Percentiles rank a stretch among this genome's conserved stretches.
Conservation (phyloP, 2,888 invertebrate species). For the Drosophila atripex region DNA sequence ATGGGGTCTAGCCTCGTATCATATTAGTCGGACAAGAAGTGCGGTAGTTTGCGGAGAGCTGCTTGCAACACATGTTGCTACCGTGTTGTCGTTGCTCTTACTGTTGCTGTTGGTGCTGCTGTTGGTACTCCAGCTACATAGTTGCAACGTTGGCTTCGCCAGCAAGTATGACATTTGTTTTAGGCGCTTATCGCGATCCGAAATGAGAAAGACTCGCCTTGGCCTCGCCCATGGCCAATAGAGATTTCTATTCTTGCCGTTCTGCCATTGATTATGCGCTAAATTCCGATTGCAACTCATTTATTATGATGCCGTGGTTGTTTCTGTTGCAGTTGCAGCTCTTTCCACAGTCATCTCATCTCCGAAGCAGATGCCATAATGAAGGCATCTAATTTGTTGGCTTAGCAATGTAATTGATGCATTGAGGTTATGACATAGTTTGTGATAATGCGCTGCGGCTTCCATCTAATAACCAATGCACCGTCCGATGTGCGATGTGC, state of each 20-base stretch:
- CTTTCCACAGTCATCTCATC: slow-evolving; percentile 2
- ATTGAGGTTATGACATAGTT: slow-evolving; percentile 73
- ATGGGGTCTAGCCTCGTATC: slow-evolving; percentile 60
- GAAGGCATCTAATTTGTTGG: slow-evolving; percentile 68
- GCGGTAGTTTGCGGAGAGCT: slow-evolving; percentile 60
- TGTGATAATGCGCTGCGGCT: slow-evolving; percentile 60
- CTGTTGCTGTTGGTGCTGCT: slow-evolving; percentile 25
- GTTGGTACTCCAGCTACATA: background rate
- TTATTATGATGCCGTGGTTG: slow-evolving; percentile 60
- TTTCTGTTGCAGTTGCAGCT: slow-evolving; percentile 14
- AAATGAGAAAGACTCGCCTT: slow-evolving; percentile 34
- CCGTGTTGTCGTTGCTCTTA: slow-evolving; percentile 55
- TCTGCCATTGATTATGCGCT: slow-evolving; percentile 67
- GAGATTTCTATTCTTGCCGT: slow-evolving; percentile 31
- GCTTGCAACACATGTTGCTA: slow-evolving; percentile 71
- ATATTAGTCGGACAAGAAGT: slow-evolving; percentile 74
- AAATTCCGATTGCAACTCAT: slow-evolving; percentile 72
- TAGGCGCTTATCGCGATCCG: slow-evolving; percentile 69
- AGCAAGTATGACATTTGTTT: slow-evolving; percentile 74
- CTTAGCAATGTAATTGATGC: slow-evolving; percentile 71
- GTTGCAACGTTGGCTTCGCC: slow-evolving; percentile 12
- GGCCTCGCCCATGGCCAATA: slow-evolving; percentile 48
- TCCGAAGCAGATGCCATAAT: slow-evolving; percentile 14
- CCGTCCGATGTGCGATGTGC: slow-evolving; percentile 20
- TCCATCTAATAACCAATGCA: slow-evolving; percentile 47